phyloP scores from a whole-genome alignment of 1,140 invertebrate species.

The Drosophila mojavensis region DNA sequence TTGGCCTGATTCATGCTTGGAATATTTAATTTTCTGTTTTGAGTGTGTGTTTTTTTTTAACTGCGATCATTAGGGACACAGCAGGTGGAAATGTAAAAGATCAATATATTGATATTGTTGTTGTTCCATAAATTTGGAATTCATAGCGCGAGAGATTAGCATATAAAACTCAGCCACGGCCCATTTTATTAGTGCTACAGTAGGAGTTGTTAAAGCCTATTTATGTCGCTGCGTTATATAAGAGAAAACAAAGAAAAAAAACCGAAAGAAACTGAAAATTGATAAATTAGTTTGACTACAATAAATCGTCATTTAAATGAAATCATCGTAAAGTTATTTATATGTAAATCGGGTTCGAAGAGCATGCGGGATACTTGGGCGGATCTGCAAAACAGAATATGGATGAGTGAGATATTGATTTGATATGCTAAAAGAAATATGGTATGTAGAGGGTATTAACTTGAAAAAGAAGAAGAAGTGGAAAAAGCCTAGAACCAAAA shows the following conservation, averaged over 20 bases:
- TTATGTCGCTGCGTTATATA: conserved; percentile 49
- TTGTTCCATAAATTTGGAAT: conserved; percentile 62
- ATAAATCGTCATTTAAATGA: conserved; percentile 71
- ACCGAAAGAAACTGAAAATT: conserved; percentile 24
- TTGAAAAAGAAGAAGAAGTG: background rate
- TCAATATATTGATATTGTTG: conserved; percentile 44
- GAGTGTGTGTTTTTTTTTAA: conserved; percentile 35
- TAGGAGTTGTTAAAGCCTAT: conserved; percentile 70
- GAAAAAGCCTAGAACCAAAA: no score
- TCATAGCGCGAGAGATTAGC: conserved; percentile 62
- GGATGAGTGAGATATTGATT: background rate
- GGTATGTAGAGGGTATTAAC: background rate
- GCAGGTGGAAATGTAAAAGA: conserved; percentile 67
- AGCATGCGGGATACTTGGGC: conserved; percentile 19
- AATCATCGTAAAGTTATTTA: conserved; percentile 56
- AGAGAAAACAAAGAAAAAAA: conserved; percentile 35
- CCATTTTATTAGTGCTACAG: conserved; percentile 33
- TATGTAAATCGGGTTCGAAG: conserved; percentile 44
- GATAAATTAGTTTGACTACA: conserved; percentile 71
- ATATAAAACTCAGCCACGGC: conserved; percentile 38
- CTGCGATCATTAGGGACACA: conserved; percentile 77
- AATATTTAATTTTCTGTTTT: conserved; percentile 62
- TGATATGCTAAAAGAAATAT: background rate
- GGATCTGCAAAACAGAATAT: conserved; percentile 5
- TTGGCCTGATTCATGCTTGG: conserved; percentile 62